Conservation (phyloP, 1,140 invertebrate genomes). For the Sitobion miscanthi region DNA sequence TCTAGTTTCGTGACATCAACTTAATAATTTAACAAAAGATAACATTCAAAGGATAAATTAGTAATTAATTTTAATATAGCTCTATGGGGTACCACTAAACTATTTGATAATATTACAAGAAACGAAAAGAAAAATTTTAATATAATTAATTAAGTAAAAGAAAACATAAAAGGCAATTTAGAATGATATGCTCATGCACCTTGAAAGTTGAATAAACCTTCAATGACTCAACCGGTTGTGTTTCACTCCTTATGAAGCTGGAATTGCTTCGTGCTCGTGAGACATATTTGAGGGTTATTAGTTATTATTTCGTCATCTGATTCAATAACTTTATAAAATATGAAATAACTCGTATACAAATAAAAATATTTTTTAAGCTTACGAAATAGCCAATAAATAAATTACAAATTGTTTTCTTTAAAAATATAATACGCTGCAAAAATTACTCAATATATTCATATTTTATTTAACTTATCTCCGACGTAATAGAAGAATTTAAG, state of each 20-base stretch:
- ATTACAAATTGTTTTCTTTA: not conserved
- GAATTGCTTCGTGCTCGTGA: not conserved
- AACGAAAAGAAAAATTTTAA: not conserved
- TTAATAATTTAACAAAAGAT: not conserved
- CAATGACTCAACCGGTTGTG: conserved; percentile 45
- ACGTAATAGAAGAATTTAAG: not conserved
- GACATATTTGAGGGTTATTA: conserved; percentile 18
- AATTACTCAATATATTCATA: not conserved
- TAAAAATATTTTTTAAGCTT: too few species aligned
- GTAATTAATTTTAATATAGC: not conserved
- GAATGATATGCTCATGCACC: conserved; percentile 16
- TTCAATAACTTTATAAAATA: not conserved
- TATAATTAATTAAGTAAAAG: not conserved
- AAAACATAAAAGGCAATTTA: conserved; percentile 41
- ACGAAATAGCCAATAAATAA: not conserved
- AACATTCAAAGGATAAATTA: not conserved
- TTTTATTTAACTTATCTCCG: not conserved
- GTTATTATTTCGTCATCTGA: not conserved
- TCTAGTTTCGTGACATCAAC: not conserved
- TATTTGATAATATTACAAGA: not conserved
- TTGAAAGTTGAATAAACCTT: conserved; percentile 51
- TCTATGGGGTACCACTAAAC: not conserved
- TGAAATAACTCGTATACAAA: not conserved
- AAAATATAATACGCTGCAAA: not conserved
- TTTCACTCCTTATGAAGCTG: conserved; percentile 42